Evolutionary conservation across 1,140 invertebrate species (phyloP).

Genomic region (Drosophila setifemur): DNA sequence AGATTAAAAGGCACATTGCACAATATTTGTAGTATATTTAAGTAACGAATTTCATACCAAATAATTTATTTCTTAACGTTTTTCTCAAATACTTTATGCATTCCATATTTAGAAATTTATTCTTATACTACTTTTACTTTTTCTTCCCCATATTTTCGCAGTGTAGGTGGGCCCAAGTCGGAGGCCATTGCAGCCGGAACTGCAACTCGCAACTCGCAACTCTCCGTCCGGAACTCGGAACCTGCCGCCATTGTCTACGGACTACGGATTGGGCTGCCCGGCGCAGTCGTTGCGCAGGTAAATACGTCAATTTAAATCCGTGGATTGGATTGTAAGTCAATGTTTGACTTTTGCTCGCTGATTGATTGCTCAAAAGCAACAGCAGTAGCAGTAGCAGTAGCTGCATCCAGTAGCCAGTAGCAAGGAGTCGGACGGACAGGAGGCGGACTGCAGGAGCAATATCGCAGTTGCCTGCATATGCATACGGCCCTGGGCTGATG

Average conservation of each 20-base stretch:
- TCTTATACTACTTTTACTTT: not conserved
- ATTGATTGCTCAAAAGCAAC: constrained; percentile 82
- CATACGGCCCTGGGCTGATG: constrained; percentile 71
- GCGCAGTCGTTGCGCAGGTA: constrained; percentile 60
- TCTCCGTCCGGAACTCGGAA: constrained; percentile 13
- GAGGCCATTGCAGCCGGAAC: constrained; percentile 12
- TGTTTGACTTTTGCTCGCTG: constrained; percentile 82
- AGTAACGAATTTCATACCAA: too few relatives aligned
- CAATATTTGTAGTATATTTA: too few relatives aligned
- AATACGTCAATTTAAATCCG: constrained; percentile 81
- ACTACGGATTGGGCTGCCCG: constrained; percentile 1
- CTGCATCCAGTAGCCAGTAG: constrained; percentile 10
- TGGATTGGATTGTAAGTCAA: constrained; percentile 81
- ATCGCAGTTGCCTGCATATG: constrained; percentile 68
- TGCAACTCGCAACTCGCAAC: not conserved
- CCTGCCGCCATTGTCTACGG: constrained; percentile 62
- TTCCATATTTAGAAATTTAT: too few relatives aligned
- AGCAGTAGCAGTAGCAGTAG: too few relatives aligned
- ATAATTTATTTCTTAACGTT: too few relatives aligned
- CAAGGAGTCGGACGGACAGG: constrained; percentile 19
- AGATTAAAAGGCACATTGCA: too few relatives aligned
- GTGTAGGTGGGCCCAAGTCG: constrained; percentile 18
- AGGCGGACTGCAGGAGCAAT: constrained; percentile 39
- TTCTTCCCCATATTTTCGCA: not conserved
- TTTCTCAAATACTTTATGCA: not conserved